phyloP scores from a whole-genome alignment of 2,797 vertebrate genomes.

The Babyrousa celebensis region DNA sequence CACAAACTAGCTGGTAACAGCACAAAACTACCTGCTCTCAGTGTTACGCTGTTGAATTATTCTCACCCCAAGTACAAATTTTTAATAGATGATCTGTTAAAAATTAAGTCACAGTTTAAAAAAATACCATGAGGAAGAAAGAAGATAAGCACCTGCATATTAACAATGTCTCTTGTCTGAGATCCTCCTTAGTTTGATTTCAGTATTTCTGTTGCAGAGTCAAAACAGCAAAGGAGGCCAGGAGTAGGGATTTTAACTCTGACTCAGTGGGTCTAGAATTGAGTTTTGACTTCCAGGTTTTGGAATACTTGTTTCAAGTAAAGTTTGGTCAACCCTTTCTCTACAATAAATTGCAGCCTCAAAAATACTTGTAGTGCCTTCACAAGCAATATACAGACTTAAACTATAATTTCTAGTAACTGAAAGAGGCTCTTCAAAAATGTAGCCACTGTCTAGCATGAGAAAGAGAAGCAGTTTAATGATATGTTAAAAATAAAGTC shows the following conservation, averaged over 20 bases:
- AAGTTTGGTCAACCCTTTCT: background rate
- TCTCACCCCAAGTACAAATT: background rate
- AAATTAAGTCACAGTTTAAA: background rate
- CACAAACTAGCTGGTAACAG: background rate
- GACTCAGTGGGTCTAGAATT: background rate
- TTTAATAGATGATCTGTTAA: background rate
- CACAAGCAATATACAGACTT: background rate
- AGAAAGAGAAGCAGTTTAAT: background rate
- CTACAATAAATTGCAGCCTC: background rate
- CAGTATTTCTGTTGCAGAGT: background rate
- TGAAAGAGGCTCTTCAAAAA: background rate
- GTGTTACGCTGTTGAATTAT: background rate
- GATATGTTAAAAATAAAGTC: background rate
- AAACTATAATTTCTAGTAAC: background rate
- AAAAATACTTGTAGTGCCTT: background rate
- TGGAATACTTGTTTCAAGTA: background rate
- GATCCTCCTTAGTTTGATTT: background rate
- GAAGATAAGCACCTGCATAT: background rate
- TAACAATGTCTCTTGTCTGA: background rate
- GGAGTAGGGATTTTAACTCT: background rate
- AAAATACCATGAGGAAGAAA: background rate
- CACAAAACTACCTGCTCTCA: background rate
- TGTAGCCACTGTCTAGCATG: background rate
- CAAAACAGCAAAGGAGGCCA: background rate
- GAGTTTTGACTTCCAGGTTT: conserved; percentile 24